A percentile compares a stretch with the other conserved stretches of the same genome.
Evolutionary conservation across 2,797 vertebrate genomes (phyloP).

Genomic region (Pogoniulus pusillus): DNA sequence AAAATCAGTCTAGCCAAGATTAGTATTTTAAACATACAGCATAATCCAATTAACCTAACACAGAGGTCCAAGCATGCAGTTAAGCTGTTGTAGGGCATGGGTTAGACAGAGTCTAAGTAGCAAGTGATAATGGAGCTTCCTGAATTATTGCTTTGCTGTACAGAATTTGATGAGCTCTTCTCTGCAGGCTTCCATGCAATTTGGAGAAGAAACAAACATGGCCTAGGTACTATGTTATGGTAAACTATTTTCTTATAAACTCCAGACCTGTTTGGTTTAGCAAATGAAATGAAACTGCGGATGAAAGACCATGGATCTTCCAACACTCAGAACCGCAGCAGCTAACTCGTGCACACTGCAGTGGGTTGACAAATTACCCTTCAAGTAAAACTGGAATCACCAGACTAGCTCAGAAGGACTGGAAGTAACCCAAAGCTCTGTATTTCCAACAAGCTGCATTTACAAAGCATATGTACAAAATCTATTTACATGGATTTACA

Average conservation of each 20-base stretch:
- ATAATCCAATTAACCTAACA: constrained; percentile 1
- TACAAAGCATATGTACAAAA: too few relatives aligned
- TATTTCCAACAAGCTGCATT: too few relatives aligned
- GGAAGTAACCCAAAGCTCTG: too few relatives aligned
- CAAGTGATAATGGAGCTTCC: neutral
- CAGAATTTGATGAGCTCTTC: neutral
- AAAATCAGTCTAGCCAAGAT: neutral
- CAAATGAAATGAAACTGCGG: neutral
- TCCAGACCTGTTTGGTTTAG: neutral
- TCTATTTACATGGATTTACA: too few relatives aligned
- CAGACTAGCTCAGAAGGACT: too few relatives aligned
- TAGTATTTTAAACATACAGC: neutral
- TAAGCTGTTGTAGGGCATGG: neutral
- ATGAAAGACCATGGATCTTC: neutral
- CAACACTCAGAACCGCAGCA: neutral
- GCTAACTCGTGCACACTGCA: neutral
- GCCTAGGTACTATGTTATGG: neutral
- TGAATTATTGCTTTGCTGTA: neutral
- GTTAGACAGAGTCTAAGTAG: neutral
- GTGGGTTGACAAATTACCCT: too few relatives aligned
- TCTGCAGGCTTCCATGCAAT: neutral
- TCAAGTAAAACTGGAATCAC: too few relatives aligned
- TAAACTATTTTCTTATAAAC: neutral
- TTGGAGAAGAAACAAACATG: neutral
- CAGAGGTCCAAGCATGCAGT: neutral